Conservation (phyloP, 2,113 vertebrate species). For the Ameiurus melas region DNA sequence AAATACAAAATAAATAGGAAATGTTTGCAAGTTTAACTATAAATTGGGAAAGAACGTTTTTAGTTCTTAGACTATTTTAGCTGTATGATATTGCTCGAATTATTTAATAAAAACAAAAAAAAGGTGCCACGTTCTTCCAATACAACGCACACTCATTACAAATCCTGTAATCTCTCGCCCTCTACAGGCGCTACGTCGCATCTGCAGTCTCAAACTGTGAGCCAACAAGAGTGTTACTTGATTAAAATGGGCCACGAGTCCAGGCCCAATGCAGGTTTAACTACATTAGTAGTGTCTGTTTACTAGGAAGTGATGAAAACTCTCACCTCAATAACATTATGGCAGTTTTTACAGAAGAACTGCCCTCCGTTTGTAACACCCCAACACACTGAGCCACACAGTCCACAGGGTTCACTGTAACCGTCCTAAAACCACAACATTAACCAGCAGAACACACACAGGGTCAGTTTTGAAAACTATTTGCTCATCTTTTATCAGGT, state of each 20-base stretch:
- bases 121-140: too few relatives aligned
- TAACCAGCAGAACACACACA: background rate
- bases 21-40: too few relatives aligned
- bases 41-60: too few relatives aligned
- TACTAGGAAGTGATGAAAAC: background rate
- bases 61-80: too few relatives aligned
- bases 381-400: conserved; percentile 86
- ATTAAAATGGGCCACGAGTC: background rate
- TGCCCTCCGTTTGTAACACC: conserved; percentile 84
- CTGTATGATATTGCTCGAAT: too few relatives aligned
- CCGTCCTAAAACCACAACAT: conserved; percentile 68
- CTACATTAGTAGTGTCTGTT: background rate
- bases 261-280: background rate
- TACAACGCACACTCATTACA: too few relatives aligned
- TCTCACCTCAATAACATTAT: conserved; percentile 90
- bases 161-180: background rate
- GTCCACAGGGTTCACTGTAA: conserved; percentile 78
- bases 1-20: too few relatives aligned
- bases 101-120: too few relatives aligned
- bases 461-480: background rate
- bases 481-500: too few relatives aligned
- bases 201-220: background rate
- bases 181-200: background rate
- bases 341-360: conserved; percentile 89
- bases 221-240: background rate